Evolutionary conservation across 2,797 vertebrate species (phyloP).

Genomic region (Bovichtus variegatus): DNA sequence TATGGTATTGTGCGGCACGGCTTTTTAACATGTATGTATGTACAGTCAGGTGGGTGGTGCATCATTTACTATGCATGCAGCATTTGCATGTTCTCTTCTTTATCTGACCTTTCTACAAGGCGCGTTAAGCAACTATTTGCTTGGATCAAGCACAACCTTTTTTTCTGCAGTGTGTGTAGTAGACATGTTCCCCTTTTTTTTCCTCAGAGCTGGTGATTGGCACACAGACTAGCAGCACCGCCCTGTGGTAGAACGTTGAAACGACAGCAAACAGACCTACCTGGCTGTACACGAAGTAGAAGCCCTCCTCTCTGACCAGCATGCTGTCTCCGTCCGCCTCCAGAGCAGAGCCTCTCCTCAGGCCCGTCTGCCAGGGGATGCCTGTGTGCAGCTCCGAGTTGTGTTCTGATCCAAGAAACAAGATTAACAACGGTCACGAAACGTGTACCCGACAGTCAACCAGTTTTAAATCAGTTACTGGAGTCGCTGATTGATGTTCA

Average conservation of each 20-base stretch:
- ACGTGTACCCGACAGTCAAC: neutral
- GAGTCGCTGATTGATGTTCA: neutral
- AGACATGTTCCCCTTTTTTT: neutral
- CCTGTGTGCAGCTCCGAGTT: constrained; percentile 84
- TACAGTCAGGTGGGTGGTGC: neutral
- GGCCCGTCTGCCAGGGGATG: constrained; percentile 93
- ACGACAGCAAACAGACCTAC: constrained; percentile 71
- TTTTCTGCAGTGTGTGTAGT: neutral
- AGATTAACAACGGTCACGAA: neutral
- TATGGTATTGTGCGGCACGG: neutral
- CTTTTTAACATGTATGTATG: neutral
- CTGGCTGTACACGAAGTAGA: constrained; percentile 97
- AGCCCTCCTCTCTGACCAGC: constrained; percentile 91
- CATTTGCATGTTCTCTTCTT: constrained; percentile 34
- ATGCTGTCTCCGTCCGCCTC: constrained; percentile 90
- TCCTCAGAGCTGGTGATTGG: neutral
- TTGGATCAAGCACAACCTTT: constrained; percentile 30
- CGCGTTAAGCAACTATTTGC: constrained; percentile 31
- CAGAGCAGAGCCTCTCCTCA: constrained; percentile 91
- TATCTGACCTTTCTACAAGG: constrained; percentile 55
- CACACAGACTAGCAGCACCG: constrained; percentile 47
- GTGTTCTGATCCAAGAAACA: constrained; percentile 68
- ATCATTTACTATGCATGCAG: constrained; percentile 6
- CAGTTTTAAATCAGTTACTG: neutral
- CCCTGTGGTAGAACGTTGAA: constrained; percentile 49